Evolutionary conservation across 2,113 vertebrate genomes (phyloP), one percentile per base, ranked within the genome.

Genomic region (Semicossyphus pulcher): DNA sequence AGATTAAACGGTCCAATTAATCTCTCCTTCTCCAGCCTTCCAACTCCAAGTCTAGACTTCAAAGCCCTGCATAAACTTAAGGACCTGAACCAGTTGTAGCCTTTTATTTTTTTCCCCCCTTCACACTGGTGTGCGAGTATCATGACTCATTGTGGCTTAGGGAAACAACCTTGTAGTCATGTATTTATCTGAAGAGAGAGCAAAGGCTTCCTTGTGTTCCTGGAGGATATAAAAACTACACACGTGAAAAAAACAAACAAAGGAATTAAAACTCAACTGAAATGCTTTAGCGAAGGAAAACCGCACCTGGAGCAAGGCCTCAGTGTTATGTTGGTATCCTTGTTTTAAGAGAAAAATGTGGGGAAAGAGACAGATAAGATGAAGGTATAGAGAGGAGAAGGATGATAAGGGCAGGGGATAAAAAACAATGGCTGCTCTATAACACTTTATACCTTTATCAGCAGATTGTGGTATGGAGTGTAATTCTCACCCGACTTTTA

Each of bases 1-100:
- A 86, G 79, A 88, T 87, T 84, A 86, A 87, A 86, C 68, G 6
- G 11, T 26, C 52, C 66, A 61, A 87, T 86, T 88, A 89, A 88
- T 89, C 84, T 79, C 59, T 68, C 67, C 36, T 64, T 76, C 61
- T 76, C 63, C 72, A 68, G 53, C 34, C 80, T 69, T 20, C 26
- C 44, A 53, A 76, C 51, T 64, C 51, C 3, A 37, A 59, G 87
- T 87, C 48, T 85, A 72, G 67, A 88, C 71, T 85, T 90, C 86
- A 86, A 83, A 90, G 78, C 44, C 53, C n/a, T 56, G 58, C 37
- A 48, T 37, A 56, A 83, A 90, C 64, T 52, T 80, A 25, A 86
- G 64, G 53, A 76, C 67, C 78, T 77, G 64, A 86, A 74, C 78
- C 83, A 86, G 76, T 84, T 83, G 73, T 54, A 58, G 59, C 49